Evolutionary conservation across 2,797 vertebrate genomes (phyloP).

Genomic region (Babyrousa celebensis): DNA sequence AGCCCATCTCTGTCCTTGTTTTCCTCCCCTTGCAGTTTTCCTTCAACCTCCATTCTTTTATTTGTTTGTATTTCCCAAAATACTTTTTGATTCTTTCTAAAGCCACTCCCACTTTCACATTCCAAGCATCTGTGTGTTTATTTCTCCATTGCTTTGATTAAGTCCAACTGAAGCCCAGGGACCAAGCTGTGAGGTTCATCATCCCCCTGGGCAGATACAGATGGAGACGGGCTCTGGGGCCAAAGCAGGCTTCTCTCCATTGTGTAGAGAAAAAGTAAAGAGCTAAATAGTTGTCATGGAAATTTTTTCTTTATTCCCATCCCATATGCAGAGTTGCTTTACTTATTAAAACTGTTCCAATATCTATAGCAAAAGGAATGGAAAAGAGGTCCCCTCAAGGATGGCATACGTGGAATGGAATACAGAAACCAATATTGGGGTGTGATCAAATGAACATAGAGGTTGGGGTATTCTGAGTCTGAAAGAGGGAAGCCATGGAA

Average conservation of each 20-base stretch:
- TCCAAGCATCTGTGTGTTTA: not conserved
- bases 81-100: not conserved
- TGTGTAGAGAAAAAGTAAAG: not conserved
- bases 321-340: not conserved
- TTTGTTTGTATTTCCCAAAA: not conserved
- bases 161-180: not conserved
- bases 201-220: too few species aligned
- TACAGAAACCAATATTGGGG: not conserved
- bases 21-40: not conserved
- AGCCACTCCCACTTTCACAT: not conserved
- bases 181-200: not conserved
- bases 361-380: not conserved
- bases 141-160: not conserved
- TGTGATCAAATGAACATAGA: not conserved
- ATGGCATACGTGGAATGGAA: not conserved
- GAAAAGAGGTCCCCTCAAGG: not conserved
- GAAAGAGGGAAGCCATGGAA: not conserved
- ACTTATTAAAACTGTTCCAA: not conserved
- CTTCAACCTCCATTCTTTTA: not conserved
- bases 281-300: not conserved
- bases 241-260: not conserved
- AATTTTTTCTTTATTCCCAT: not conserved
- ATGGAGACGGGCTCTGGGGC: not conserved
- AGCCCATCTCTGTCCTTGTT: fast-evolving
- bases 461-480: not conserved